Evolutionary conservation across 2,797 vertebrate genomes (phyloP), one percentile per base, ranked within the genome.

Genomic region (Chromis chromis): DNA sequence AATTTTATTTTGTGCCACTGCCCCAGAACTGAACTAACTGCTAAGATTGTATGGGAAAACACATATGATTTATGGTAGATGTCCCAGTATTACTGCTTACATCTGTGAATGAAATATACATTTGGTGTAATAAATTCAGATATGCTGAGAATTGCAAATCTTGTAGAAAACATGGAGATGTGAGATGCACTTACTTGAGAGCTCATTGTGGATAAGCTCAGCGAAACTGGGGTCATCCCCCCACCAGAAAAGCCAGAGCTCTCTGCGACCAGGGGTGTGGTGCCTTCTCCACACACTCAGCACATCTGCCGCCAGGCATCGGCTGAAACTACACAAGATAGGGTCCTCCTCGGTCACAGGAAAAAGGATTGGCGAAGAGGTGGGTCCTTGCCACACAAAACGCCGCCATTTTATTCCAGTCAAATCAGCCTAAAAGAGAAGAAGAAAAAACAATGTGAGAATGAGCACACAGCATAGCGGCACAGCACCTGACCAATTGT

Each of bases 241-340:
- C 98, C 98, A 99, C 98, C 98, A 99, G 93, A 99, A 99, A 83
- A 99, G 96, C 98, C 98, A 99, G 70, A 99, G 96, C 88, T 99
- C 98, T 74, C 97, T 94, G 74, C 97, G 97, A 68, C 98, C 98
- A 0, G 97, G 97, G 68, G 96, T 95, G 94, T 97, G 97, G 94
- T 99, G 97, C 71, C 98, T 92, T 60, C 98, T 94, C 98, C 98
- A 99, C 76, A 99, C 98, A 14, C 97, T 97, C 89, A 99, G 94
- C 79, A 99, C 96, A 61, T 99, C 97, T 33, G 98, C 96, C 74
- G 97, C 96, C 84, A 99, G 93, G 83, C 98, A 99, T 82, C 98
- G 96, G 89, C 97, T 99, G 95, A 99, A 99, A 87, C 98, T 99
- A 94, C 97, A 98, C 91, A 99, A 88, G 94, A 99, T 98, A 62